phyloP scores from a whole-genome alignment of 1,140 invertebrate species.

The Meloidogyne hapla region DNA sequence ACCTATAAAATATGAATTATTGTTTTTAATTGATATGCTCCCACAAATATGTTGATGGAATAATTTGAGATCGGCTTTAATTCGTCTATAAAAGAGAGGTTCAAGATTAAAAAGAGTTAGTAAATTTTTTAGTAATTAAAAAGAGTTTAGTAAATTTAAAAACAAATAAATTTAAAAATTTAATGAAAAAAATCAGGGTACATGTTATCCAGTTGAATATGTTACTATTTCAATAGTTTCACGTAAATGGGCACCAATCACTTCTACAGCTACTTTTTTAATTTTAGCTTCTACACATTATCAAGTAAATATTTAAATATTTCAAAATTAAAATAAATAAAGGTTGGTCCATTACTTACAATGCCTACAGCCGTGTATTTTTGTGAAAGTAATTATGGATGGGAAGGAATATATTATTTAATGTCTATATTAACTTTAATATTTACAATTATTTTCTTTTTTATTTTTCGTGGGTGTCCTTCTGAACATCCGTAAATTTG shows the following conservation, averaged over 20 bases:
- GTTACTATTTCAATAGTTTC: neutral
- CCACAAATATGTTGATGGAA: no score
- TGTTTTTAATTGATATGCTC: no score
- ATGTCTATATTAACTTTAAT: constrained; percentile 20
- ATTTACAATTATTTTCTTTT: constrained; percentile 30
- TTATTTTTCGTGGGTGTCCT: constrained; percentile 35
- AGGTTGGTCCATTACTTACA: constrained; percentile 29
- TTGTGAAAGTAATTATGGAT: constrained; percentile 28
- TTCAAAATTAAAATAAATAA: neutral
- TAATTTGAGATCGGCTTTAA: no score
- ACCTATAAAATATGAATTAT: no score
- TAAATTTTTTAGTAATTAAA: no score
- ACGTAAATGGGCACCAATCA: constrained; percentile 12
- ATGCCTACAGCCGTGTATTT: constrained; percentile 40
- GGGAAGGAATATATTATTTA: constrained; percentile 37
- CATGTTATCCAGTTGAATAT: neutral
- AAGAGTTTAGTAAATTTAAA: no score
- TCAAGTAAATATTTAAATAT: neutral
- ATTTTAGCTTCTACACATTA: constrained; percentile 9
- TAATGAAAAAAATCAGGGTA: no score
- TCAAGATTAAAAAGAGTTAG: no score
- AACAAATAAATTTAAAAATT: no score
- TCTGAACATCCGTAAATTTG: constrained; percentile 22
- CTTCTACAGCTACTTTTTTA: neutral
- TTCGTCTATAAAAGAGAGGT: no score